Evolutionary conservation across 1,140 invertebrate species (phyloP), one percentile per base, ranked within the genome.

Genomic region (Drosophila busckii): DNA sequence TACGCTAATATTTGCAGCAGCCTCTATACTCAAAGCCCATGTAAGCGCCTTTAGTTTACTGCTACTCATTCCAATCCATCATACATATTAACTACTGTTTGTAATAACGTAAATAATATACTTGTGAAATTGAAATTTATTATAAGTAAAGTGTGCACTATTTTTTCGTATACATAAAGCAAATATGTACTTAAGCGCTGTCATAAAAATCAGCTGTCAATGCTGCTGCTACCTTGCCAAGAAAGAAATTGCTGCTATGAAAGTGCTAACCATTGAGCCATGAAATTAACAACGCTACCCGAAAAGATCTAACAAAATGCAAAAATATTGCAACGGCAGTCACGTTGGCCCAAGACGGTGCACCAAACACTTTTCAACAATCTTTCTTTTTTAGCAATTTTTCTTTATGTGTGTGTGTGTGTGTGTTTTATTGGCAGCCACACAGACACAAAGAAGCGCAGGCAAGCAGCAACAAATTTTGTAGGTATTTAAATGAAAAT

Each of bases 211-310:
- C 22, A 37, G 23, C 38, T 55, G 41, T 15, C 26, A 12, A n/a
- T n/a, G n/a, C n/a, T n/a, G n/a, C n/a, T 22, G 22, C 41, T 48
- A 55, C 52, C 58, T 61, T 55, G 28, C 50, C 26, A 35, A 38
- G 55, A 55, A 61, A 61, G 35, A 22, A 62, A 29, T 44, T 28
- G 19, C 68, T 55, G 16, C 50, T 70, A 25, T 16, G 54, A 65
- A 62, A 49, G 52, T 60, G 62, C 61, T 38, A 60, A 54, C 66
- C 52, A 58, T 67, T 76, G 55, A 75, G 50, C 54, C 71, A 55
- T 76, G 71, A 76, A 76, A 76, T 76, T 76, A 76, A 76, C 71
- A 76, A 59, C 67, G 67, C 71, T 76, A n/a, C 62, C 67, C 50
- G 45, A 76, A 76, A 76, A 76, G 78, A 66, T 76, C 63, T n/a